Evolutionary conservation across 2,888 invertebrate genomes (phyloP).

Genomic region (Achlya flavicornis): DNA sequence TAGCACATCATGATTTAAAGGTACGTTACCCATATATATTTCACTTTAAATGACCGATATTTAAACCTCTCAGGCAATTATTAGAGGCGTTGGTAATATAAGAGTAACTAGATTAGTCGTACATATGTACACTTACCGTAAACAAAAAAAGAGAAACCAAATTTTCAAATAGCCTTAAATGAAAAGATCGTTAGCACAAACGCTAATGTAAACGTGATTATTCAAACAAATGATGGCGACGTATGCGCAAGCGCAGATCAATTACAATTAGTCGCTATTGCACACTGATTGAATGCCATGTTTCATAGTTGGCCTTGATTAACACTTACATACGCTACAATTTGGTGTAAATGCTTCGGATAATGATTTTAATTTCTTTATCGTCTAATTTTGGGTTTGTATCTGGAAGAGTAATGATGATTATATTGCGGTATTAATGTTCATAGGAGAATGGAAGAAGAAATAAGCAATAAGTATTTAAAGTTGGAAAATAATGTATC

Average conservation of each 20-base stretch:
- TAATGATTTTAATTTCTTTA: background rate
- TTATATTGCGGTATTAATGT: background rate
- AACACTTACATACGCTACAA: slow-evolving; percentile 15
- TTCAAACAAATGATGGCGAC: slow-evolving; percentile 6
- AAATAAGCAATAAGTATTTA: too few relatives aligned
- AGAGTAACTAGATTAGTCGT: too few relatives aligned
- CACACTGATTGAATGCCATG: slow-evolving; percentile 49
- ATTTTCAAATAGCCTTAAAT: background rate
- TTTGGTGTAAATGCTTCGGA: background rate
- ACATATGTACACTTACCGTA: too few relatives aligned
- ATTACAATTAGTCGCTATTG: slow-evolving; percentile 39
- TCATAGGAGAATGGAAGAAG: background rate
- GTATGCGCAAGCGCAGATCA: slow-evolving; percentile 17
- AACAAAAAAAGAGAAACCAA: too few relatives aligned
- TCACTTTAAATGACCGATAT: too few relatives aligned
- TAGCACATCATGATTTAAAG: background rate
- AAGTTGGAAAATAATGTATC: too few relatives aligned
- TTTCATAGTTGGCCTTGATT: slow-evolving; percentile 38
- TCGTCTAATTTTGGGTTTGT: background rate
- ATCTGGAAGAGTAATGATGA: background rate
- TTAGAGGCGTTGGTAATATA: too few relatives aligned
- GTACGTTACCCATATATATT: too few relatives aligned
- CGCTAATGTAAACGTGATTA: slow-evolving; percentile 3
- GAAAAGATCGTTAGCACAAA: slow-evolving; percentile 13
- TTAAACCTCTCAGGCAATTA: too few relatives aligned